Percentiles rank a stretch among this genome's conserved stretches.
phyloP scores from a whole-genome alignment of 2,797 vertebrate genomes.

The Bradypodion pumilum region DNA sequence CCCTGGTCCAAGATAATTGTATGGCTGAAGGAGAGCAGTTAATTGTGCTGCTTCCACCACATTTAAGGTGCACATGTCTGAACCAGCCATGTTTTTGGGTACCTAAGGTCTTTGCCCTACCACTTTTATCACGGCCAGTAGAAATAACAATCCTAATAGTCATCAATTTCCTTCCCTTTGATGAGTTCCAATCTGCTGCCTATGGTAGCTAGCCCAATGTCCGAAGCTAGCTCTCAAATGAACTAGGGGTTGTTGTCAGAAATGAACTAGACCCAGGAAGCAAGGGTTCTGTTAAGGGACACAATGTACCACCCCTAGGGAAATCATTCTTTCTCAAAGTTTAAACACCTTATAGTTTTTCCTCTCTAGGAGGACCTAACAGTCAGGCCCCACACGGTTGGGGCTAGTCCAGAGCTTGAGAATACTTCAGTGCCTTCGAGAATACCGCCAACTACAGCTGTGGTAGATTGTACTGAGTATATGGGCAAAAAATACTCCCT shows the following conservation, averaged over 20 bases:
- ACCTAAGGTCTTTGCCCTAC: neutral
- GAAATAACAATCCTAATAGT: neutral
- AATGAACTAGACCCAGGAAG: neutral
- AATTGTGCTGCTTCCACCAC: neutral
- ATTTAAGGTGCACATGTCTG: no score
- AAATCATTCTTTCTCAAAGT: no score
- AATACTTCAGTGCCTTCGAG: no score
- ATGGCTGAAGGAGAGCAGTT: neutral
- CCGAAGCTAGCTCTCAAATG: neutral
- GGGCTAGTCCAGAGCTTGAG: no score
- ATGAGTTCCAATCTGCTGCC: neutral
- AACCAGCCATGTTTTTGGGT: neutral
- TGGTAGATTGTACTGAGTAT: no score
- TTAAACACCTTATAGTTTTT: no score
- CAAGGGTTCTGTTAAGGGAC: neutral
- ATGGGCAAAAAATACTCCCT: no score
- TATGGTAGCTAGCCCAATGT: neutral
- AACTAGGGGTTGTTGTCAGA: neutral
- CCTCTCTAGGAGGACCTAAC: no score
- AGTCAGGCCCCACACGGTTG: no score
- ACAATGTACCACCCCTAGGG: no score
- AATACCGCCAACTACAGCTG: no score
- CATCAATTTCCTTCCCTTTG: neutral
- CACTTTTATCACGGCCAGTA: neutral
- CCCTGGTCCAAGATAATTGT: neutral